Evolutionary conservation across 2,797 vertebrate species (phyloP).

Genomic region (Odontamblyopus rebecca): DNA sequence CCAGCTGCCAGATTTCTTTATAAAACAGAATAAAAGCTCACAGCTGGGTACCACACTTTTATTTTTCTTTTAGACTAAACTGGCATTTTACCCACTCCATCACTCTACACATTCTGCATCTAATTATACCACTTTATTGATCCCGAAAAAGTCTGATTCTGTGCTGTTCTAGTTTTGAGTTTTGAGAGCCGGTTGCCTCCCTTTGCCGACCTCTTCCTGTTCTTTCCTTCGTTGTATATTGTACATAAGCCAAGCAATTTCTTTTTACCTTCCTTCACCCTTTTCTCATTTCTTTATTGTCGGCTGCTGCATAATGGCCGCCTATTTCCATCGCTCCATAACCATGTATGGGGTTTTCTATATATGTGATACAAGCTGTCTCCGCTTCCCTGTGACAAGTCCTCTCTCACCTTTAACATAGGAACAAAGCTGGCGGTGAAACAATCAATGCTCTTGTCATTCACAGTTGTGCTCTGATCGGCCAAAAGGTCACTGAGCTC

Average conservation of each 20-base stretch:
- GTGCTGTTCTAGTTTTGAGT: no score
- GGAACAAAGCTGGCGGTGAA: slow-evolving; percentile 40
- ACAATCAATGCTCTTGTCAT: slow-evolving; percentile 70
- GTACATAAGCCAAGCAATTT: background rate
- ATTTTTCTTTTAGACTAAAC: no score
- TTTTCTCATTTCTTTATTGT: background rate
- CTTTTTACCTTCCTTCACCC: background rate
- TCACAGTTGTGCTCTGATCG: slow-evolving; percentile 66
- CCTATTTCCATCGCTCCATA: background rate
- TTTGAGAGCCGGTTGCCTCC: no score
- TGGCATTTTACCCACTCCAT: no score
- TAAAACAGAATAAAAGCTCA: no score
- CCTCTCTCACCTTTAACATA: slow-evolving; percentile 49
- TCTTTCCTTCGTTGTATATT: background rate
- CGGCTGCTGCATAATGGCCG: background rate
- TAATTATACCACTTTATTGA: no score
- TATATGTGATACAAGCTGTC: background rate
- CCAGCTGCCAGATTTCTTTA: no score
- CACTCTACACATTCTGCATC: no score
- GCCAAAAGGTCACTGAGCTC: slow-evolving; percentile 68
- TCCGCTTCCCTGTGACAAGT: slow-evolving; percentile 21
- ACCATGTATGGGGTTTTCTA: background rate
- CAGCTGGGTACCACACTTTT: no score
- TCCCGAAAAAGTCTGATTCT: no score
- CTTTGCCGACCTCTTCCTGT: no score